These are phyloP conservation scores for Laupala kohalensis DNA, from an alignment of 1,140 invertebrate genomes.

Conservation along the genomic window DNA sequence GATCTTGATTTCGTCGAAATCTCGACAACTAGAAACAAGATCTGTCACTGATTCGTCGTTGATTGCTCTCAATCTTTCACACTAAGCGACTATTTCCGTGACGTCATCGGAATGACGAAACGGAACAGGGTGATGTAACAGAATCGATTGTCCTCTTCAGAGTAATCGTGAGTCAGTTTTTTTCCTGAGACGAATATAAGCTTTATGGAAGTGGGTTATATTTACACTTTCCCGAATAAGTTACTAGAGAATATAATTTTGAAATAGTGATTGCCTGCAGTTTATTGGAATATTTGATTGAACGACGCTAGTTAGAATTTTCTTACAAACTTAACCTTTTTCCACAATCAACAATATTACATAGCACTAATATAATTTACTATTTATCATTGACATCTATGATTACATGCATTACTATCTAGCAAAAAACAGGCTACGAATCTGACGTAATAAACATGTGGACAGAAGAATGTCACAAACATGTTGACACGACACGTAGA, in stretches of 20 bases:
- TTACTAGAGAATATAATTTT: no score
- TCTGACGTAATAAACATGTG: background rate
- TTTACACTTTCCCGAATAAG: background rate
- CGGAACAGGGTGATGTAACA: background rate
- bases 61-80: background rate
- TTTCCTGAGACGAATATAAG: background rate
- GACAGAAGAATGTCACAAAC: background rate
- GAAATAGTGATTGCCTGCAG: background rate
- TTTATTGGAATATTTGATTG: background rate
- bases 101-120: background rate
- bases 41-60: no score
- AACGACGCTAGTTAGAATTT: background rate
- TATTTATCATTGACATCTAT: background rate
- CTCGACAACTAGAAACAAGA: no score
- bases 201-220: background rate
- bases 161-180: background rate
- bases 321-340: background rate
- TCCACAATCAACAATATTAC: background rate
- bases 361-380: background rate
- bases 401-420: background rate
- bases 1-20: background rate
- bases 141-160: background rate
- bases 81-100: background rate
- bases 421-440: background rate
- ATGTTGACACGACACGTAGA: background rate